Conservation (phyloP, 2,888 invertebrate genomes). For the Habrosyne pyritoides region DNA sequence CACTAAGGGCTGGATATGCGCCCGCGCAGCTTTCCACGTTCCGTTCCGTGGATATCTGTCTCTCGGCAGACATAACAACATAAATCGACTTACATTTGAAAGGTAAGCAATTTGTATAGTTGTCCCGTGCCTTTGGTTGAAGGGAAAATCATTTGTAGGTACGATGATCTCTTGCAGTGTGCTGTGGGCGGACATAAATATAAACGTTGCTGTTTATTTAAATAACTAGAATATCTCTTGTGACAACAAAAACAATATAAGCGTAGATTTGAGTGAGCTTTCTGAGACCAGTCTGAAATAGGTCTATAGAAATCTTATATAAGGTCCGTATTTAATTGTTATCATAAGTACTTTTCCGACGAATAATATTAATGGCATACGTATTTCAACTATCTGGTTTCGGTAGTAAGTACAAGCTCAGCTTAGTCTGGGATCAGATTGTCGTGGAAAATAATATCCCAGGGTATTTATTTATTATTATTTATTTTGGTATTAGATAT, state of each 20-base stretch:
- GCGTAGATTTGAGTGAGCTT: neutral
- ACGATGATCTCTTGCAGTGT: conserved; percentile 26
- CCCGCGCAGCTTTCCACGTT: conserved; percentile 46
- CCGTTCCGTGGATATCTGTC: conserved; percentile 50
- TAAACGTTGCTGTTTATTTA: neutral
- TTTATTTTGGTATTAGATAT: too few species aligned
- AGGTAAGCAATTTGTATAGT: conserved; percentile 69
- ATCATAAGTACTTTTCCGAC: too few species aligned
- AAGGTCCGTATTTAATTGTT: too few species aligned
- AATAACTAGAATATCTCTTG: neutral
- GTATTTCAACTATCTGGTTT: too few species aligned
- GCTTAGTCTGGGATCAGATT: too few species aligned
- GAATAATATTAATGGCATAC: too few species aligned
- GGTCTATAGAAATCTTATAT: too few species aligned
- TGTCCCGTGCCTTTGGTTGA: conserved; percentile 35
- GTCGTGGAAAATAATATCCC: too few species aligned
- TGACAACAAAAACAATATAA: neutral
- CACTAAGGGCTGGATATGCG: conserved; percentile 40
- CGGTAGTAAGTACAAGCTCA: too few species aligned
- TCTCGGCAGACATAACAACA: conserved; percentile 53
- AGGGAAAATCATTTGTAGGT: conserved; percentile 55
- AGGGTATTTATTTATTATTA: too few species aligned
- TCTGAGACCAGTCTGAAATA: neutral
- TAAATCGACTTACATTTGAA: conserved; percentile 65
- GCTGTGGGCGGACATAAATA: conserved; percentile 10